Conservation (phyloP, 2,113 vertebrate genomes). For the Plotosus lineatus region DNA sequence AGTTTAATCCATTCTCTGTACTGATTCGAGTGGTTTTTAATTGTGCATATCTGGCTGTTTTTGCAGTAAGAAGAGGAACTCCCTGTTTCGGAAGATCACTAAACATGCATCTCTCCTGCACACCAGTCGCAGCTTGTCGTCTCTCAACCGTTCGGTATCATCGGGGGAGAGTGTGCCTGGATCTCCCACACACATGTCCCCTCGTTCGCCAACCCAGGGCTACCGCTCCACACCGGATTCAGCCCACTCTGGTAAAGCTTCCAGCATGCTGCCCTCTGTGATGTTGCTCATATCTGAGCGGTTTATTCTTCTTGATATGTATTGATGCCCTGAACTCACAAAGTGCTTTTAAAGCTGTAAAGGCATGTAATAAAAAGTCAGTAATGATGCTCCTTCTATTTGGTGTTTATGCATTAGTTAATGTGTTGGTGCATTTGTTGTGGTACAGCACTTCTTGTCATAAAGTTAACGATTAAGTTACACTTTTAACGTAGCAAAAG, state of each 20-base stretch:
- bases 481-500: neutral
- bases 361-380: neutral
- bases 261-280: neutral
- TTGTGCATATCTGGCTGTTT: conserved; percentile 4
- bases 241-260: conserved; percentile 82
- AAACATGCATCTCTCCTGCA: conserved; percentile 92
- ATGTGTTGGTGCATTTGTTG: neutral
- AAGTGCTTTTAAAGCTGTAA: neutral
- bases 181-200: conserved; percentile 94
- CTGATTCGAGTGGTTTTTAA: neutral
- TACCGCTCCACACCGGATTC: conserved; percentile 87
- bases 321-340: neutral
- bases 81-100: conserved; percentile 92
- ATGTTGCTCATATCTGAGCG: neutral
- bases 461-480: neutral
- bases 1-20: neutral
- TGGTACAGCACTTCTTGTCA: neutral
- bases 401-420: neutral
- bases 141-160: conserved; percentile 91
- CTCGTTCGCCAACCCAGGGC: conserved; percentile 90
- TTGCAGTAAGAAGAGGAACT: conserved; percentile 86
- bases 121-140: conserved; percentile 93
- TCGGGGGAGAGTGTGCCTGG: conserved; percentile 94
- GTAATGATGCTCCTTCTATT: neutral
- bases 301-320: neutral